These are phyloP conservation scores for Marronus borbonicus DNA, from an alignment of 2,888 invertebrate genomes.

Conservation along the genomic window DNA sequence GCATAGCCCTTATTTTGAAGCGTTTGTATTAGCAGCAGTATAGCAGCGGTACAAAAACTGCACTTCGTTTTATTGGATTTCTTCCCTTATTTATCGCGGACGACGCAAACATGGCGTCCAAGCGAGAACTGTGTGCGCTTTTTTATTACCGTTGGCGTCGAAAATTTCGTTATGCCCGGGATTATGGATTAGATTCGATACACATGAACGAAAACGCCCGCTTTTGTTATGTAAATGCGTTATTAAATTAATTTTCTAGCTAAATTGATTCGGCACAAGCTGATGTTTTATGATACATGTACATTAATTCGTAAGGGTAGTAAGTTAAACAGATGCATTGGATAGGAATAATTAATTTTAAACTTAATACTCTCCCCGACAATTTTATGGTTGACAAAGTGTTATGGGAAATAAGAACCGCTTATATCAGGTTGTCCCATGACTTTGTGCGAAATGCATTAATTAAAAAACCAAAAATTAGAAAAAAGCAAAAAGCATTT, in stretches of 20 bases:
- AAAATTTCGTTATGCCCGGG: conserved; percentile 13
- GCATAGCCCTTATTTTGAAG: conserved; percentile 6
- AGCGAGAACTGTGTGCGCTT: conserved; percentile 13
- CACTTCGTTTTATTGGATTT: conserved; percentile 47
- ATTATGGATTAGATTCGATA: not conserved
- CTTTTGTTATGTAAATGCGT: conserved; percentile 1
- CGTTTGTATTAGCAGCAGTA: no score
- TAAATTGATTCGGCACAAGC: conserved; percentile 1
- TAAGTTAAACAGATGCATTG: conserved; percentile 4
- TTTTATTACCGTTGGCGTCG: not conserved
- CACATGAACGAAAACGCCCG: not conserved
- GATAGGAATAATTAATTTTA: no score
- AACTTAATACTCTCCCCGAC: no score
- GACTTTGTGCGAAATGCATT: no score
- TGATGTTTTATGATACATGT: not conserved
- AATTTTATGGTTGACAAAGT: no score
- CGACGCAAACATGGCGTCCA: conserved; percentile 16
- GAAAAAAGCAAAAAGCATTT: no score
- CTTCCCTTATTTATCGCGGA: conserved; percentile 44
- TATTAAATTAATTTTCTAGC: conserved; percentile 15
- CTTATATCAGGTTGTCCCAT: no score
- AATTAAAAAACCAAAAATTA: no score
- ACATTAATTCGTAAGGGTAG: not conserved
- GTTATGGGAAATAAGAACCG: no score
- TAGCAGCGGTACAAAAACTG: conserved; percentile 27